A percentile compares a stretch with the other conserved stretches of the same genome.
phyloP scores from a whole-genome alignment of 2,888 invertebrate genomes.

The Synergus umbraculus region DNA sequence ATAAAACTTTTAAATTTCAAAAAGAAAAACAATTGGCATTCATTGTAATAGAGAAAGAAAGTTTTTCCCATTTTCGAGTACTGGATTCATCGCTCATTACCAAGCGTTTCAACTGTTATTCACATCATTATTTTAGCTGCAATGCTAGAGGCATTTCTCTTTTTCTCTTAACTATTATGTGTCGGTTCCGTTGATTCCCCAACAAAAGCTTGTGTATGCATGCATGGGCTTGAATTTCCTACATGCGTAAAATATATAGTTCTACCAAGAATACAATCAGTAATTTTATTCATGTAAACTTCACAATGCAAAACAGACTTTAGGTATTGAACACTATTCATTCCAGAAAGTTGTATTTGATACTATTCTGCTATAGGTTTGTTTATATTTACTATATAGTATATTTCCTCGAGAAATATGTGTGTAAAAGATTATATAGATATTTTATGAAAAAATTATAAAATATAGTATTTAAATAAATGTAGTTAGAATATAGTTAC shows the following conservation, averaged over 20 bases:
- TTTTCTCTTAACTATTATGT: neutral
- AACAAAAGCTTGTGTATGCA: neutral
- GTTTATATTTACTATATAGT: neutral
- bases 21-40: neutral
- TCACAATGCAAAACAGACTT: slow-evolving; percentile 1
- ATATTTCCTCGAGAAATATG: neutral
- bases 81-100: slow-evolving; percentile 17
- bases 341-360: neutral
- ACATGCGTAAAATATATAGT: too few relatives aligned
- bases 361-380: neutral
- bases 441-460: too few relatives aligned
- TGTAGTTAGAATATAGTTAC: neutral
- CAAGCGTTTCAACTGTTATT: neutral
- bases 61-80: neutral
- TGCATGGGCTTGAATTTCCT: too few relatives aligned
- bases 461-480: too few relatives aligned
- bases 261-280: too few relatives aligned
- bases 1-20: neutral
- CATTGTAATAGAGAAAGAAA: neutral
- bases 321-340: neutral
- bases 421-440: too few relatives aligned
- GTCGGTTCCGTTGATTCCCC: slow-evolving; percentile 13
- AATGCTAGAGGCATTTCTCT: slow-evolving; percentile 5
- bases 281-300: too few relatives aligned
- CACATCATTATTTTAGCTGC: neutral